Evolutionary conservation across 2,113 vertebrate species (phyloP), one percentile per base, ranked within the genome.

Genomic region (Gila orcuttii): DNA sequence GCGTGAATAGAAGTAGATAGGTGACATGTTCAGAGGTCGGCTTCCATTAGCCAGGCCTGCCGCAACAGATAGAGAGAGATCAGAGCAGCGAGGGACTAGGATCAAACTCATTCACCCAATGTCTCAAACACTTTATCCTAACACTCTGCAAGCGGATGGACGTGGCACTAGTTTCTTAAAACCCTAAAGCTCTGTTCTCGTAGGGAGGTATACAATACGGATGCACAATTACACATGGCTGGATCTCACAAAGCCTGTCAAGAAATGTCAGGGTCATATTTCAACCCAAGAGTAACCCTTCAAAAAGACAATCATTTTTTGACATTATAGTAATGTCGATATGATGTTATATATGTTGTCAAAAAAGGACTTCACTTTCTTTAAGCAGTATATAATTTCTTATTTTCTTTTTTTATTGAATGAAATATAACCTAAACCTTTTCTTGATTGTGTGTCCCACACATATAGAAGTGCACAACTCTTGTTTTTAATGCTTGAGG

Each of bases 41-140:
- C 87, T 86, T 92, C 91, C 88, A 93, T 93, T 94, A 93, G 91
- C 90, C 83, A 82, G 82, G 87, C 83, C 90, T 89, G 87, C 91
- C 87, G 90, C 90, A 83, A 88, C 89, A 90, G 88, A 89, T 87
- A 90, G 88, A 86, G 68, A 86, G 82, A 85, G 83, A 88, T 79
- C 50, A 81, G 77, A 64, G 47, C 74, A 50, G 66, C 31, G 83
- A 89, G 79, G 68, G 52, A 62, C 66, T 33, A 59, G 75, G 64
- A 79, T 85, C 84, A 85, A 79, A 69, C 80, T 82, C 80, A 82
- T 82, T 66, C 60, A 33, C 59, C 88, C 79, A 57, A 85, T 64
- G 83, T 83, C 79, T 91, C 39, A 68, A 62, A 85, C 60, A 57
- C 74, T 78, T 76, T 47, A 85, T 50, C 42, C 42, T 75, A 1